Conservation (phyloP, 2,113 vertebrate species). For the Psophia crepitans region DNA sequence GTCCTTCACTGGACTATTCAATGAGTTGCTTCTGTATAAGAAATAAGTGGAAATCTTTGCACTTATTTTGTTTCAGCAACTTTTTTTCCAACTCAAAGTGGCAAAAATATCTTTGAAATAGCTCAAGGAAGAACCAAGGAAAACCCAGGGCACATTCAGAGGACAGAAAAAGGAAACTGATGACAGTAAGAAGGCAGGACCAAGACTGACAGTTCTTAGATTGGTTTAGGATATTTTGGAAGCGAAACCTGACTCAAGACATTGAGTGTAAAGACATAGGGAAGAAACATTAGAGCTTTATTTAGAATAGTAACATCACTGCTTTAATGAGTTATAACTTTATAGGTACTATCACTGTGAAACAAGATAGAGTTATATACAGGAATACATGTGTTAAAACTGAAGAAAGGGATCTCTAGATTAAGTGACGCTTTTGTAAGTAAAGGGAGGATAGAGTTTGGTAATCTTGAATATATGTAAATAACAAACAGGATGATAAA, state of each 20-base stretch:
- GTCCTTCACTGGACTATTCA: neutral
- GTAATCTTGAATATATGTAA: neutral
- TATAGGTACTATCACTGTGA: neutral
- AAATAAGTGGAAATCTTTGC: neutral
- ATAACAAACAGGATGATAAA: neutral
- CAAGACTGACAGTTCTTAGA: neutral
- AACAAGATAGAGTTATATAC: no score
- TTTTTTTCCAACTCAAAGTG: neutral
- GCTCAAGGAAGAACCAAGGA: neutral
- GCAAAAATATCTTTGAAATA: neutral
- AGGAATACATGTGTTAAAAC: neutral
- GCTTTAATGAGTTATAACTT: neutral
- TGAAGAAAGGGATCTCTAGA: neutral
- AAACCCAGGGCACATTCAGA: neutral
- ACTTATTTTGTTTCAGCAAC: neutral
- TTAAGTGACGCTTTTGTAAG: neutral
- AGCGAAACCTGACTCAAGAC: neutral
- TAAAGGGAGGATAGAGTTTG: neutral
- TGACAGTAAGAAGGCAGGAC: neutral
- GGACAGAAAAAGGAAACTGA: neutral
- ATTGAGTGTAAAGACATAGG: neutral
- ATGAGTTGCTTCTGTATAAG: neutral
- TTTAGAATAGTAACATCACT: neutral
- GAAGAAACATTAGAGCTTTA: neutral
- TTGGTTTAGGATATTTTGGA: neutral